Conservation (phyloP, 2,113 vertebrate species). For the Plestiodon gilberti region DNA sequence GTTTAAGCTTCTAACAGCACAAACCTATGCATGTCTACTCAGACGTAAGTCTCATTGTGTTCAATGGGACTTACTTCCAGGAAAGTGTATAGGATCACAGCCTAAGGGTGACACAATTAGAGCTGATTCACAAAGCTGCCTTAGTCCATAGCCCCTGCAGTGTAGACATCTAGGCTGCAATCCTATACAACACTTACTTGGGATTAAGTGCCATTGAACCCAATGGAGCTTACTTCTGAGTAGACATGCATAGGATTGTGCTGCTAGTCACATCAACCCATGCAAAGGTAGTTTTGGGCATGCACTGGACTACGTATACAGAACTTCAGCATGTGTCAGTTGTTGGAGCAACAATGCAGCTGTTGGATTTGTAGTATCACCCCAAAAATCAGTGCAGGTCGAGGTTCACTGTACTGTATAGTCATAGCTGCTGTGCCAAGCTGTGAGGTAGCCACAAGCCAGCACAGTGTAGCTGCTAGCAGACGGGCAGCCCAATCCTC, state of each 20-base stretch:
- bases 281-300: not conserved
- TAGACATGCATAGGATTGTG: not conserved
- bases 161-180: no score
- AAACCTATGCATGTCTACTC: no score
- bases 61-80: no score
- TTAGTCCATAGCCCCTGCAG: not conserved
- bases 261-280: not conserved
- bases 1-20: not conserved
- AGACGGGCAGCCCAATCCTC: no score
- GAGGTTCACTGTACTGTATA: not conserved
- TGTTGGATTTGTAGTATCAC: not conserved
- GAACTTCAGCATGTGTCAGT: not conserved
- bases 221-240: no score
- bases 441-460: not conserved
- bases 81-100: not conserved
- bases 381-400: not conserved
- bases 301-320: not conserved
- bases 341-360: not conserved
- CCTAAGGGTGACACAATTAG: not conserved
- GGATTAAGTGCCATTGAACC: no score
- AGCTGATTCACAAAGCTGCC: not conserved
- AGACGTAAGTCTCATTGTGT: no score
- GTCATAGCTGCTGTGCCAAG: not conserved
- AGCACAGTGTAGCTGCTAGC: not conserved
- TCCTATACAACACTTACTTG: no score